phyloP scores from a whole-genome alignment of 2,888 invertebrate genomes.

The Epirrhoe alternata region DNA sequence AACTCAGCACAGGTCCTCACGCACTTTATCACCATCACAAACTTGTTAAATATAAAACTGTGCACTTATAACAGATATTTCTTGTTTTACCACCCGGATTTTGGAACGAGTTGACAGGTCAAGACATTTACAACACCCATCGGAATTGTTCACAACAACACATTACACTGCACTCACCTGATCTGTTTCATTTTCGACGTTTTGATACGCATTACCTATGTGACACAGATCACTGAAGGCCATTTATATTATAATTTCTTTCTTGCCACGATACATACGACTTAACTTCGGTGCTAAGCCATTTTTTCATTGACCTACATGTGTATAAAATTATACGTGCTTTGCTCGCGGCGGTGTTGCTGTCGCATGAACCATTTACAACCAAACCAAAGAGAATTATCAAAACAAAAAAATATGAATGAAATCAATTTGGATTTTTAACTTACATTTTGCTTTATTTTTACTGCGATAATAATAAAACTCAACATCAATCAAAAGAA shows the following conservation, averaged over 20 bases:
- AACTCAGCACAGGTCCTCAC: constrained; percentile 10
- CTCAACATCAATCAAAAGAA: constrained; percentile 7
- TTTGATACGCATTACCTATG: constrained; percentile 82
- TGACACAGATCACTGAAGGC: constrained; percentile 85
- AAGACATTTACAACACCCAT: constrained; percentile 79
- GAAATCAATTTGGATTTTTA: constrained; percentile 15
- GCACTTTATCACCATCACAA: constrained; percentile 23
- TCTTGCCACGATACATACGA: constrained; percentile 83
- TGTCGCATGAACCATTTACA: constrained; percentile 49
- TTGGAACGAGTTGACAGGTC: constrained; percentile 81
- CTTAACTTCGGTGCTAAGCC: constrained; percentile 79
- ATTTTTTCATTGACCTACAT: constrained; percentile 85
- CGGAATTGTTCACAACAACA: constrained; percentile 66
- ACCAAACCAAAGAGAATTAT: constrained; percentile 19
- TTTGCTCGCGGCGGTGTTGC: constrained; percentile 77
- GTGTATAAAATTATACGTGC: constrained; percentile 80
- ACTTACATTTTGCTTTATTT: constrained; percentile 51
- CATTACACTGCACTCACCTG: constrained; percentile 73
- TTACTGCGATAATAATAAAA: constrained; percentile 13
- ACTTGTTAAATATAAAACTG: constrained; percentile 25
- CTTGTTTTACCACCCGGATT: constrained; percentile 71
- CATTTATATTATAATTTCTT: constrained; percentile 84
- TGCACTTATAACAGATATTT: constrained; percentile 58
- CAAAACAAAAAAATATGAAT: constrained; percentile 1
- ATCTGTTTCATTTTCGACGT: constrained; percentile 82